Evolutionary conservation across 1,140 invertebrate species (phyloP).

Genomic region (Lithobius niger): DNA sequence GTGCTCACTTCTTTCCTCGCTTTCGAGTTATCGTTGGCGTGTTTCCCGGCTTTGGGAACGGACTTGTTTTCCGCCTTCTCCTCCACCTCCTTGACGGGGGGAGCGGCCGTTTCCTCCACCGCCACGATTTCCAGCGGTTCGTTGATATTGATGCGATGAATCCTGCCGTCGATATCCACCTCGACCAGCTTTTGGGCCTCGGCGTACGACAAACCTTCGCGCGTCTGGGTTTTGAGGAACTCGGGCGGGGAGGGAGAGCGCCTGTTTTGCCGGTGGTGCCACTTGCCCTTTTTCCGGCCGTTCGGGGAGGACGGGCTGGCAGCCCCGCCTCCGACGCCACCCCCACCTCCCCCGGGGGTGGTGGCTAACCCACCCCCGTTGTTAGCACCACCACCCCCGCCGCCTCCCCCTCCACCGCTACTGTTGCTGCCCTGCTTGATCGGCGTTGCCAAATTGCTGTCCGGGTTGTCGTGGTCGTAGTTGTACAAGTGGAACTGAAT

Average conservation of each 20-base stretch:
- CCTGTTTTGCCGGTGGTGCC: constrained; percentile 25
- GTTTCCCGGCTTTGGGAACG: constrained; percentile 16
- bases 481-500: constrained; percentile 73
- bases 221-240: constrained; percentile 15
- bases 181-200: constrained; percentile 69
- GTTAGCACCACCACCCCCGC: constrained; percentile 17
- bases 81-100: background rate
- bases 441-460: constrained; percentile 22
- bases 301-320: too few relatives aligned
- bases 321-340: constrained; percentile 18
- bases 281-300: constrained; percentile 16
- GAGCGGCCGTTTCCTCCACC: background rate
- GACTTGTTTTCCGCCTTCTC: constrained; percentile 2
- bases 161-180: constrained; percentile 60
- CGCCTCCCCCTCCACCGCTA: too few relatives aligned
- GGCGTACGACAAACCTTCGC: constrained; percentile 45
- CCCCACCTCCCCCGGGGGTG: constrained; percentile 3
- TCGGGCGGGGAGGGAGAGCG: constrained; percentile 32
- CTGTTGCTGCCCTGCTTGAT: constrained; percentile 12
- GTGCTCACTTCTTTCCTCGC: constrained; percentile 22
- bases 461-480: constrained; percentile 54
- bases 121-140: constrained; percentile 33
- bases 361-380: background rate
- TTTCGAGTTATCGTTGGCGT: constrained; percentile 20
- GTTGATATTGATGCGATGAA: constrained; percentile 36